Evolutionary conservation across 2,797 vertebrate species (phyloP).

Genomic region (Propithecus perrieri): DNA sequence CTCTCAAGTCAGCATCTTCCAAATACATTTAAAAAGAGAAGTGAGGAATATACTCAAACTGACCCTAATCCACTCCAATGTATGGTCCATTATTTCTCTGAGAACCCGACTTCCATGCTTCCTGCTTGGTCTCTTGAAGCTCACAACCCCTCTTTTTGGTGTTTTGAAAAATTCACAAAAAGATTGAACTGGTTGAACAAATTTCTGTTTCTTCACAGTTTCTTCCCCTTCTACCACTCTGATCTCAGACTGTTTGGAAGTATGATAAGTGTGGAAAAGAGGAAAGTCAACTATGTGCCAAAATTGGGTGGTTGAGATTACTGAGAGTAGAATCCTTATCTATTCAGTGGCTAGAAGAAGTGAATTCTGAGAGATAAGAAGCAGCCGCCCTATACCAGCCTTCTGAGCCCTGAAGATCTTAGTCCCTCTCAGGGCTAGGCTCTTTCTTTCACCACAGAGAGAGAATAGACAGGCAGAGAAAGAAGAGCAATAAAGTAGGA

Average conservation of each 20-base stretch:
- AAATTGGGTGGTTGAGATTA: not conserved
- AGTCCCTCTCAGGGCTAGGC: not conserved
- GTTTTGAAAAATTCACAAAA: not conserved
- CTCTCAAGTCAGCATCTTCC: not conserved
- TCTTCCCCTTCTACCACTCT: not conserved
- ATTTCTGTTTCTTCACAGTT: not conserved
- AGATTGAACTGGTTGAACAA: not conserved
- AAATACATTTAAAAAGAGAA: not conserved
- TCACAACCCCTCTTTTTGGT: not conserved
- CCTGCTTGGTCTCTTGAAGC: not conserved
- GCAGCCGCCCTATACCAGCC: not conserved
- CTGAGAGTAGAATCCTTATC: not conserved
- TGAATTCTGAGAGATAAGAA: not conserved
- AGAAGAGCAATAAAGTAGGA: not conserved
- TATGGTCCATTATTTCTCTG: not conserved
- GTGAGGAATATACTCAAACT: not conserved
- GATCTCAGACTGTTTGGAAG: not conserved
- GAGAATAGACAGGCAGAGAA: not conserved
- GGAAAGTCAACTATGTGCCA: not conserved
- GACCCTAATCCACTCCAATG: not conserved
- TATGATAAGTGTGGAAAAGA: not conserved
- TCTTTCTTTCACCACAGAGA: not conserved
- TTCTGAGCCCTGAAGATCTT: not conserved
- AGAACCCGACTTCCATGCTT: not conserved
- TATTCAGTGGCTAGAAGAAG: not conserved